Conservation (phyloP, 2,797 vertebrate species). For the Myotis vivesi region DNA sequence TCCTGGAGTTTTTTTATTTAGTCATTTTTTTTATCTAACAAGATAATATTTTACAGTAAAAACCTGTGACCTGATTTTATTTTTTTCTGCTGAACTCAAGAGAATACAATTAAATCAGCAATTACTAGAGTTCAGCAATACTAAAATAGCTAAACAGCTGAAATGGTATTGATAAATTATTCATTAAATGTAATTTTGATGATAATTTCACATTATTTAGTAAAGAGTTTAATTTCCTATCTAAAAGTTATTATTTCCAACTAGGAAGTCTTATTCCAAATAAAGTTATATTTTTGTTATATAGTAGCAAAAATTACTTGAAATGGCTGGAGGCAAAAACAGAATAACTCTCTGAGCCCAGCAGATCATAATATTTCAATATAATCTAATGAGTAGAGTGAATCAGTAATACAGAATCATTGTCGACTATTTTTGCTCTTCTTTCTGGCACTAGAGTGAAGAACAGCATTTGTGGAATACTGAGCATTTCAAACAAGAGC, state of each 20-base stretch:
- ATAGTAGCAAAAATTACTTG: conserved; percentile 19
- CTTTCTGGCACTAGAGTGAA: conserved; percentile 32
- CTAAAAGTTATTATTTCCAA: conserved; percentile 53
- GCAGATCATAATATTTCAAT: conserved; percentile 45
- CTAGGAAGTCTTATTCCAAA: conserved; percentile 47
- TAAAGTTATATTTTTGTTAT: conserved; percentile 45
- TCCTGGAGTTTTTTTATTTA: background rate
- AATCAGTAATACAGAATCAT: conserved; percentile 7
- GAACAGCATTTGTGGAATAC: conserved; percentile 48
- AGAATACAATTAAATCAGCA: conserved; percentile 34
- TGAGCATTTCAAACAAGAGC: conserved; percentile 62
- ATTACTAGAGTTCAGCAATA: conserved; percentile 12
- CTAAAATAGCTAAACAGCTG: conserved; percentile 4
- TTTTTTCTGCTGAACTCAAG: conserved; percentile 31
- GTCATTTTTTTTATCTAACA: conserved; percentile 1
- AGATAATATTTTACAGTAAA: background rate
- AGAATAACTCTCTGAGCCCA: background rate
- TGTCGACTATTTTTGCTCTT: conserved; percentile 17
- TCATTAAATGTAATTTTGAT: conserved; percentile 50
- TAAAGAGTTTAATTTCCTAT: conserved; percentile 43
- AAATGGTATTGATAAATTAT: conserved; percentile 39
- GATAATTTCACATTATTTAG: conserved; percentile 44
- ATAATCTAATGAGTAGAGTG: conserved; percentile 54
- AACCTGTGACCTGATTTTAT: background rate
- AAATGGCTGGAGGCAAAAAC: conserved; percentile 48